Percentiles rank a stretch among this genome's conserved stretches.
These are phyloP conservation scores for Neogale vison DNA, from an alignment of 2,113 vertebrate species.

Conservation along the genomic window DNA sequence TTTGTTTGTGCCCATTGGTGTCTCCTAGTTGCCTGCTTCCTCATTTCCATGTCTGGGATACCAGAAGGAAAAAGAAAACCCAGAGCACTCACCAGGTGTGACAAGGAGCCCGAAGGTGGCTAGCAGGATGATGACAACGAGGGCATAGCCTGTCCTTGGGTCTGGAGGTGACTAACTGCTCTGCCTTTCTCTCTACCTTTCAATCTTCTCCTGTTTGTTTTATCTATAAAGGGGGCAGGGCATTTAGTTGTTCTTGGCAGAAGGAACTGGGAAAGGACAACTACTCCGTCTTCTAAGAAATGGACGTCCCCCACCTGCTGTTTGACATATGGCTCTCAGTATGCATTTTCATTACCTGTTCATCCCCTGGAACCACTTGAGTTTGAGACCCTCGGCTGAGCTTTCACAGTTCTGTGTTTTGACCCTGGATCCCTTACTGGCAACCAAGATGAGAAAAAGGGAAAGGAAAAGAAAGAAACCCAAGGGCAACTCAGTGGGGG, in stretches of 20 bases:
- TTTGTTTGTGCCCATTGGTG: background rate
- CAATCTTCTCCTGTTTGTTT: background rate
- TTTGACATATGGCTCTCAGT: background rate
- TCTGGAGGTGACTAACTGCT: background rate
- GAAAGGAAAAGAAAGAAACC: background rate
- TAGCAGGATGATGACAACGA: constrained; percentile 87
- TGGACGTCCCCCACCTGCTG: background rate
- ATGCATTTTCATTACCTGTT: background rate
- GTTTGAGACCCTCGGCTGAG: background rate
- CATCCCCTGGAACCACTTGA: background rate
- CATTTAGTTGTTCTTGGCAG: background rate
- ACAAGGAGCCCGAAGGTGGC: constrained; percentile 84
- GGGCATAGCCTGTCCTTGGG: constrained; percentile 72
- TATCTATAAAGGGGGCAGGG: background rate
- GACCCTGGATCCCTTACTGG: background rate
- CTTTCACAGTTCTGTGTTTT: background rate
- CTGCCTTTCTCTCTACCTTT: background rate
- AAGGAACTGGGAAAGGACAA: background rate
- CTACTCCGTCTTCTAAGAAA: background rate
- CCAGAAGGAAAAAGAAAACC: background rate
- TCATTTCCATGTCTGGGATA: background rate
- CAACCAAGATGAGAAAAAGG: background rate
- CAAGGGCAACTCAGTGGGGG: background rate
- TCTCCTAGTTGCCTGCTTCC: background rate
- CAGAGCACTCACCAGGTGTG: constrained; percentile 57